Evolutionary conservation across 2,888 invertebrate genomes (phyloP).

Genomic region (Lasioglossum leucozonium): DNA sequence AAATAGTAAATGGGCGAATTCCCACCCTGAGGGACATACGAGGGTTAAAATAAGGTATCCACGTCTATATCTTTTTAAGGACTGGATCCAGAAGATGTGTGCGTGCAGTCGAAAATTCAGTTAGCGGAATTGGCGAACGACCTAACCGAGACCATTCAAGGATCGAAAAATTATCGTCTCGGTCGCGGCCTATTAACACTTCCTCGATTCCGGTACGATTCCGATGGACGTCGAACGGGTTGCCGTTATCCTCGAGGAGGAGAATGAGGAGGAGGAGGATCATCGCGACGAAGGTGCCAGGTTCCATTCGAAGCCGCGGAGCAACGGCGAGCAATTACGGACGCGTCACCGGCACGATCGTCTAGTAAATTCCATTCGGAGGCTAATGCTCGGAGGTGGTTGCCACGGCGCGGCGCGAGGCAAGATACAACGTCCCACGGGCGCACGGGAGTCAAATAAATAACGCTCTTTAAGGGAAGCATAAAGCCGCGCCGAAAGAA

Average conservation of each 20-base stretch:
- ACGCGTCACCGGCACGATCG: slow-evolving; percentile 23
- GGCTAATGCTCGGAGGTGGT: background rate
- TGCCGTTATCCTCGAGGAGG: background rate
- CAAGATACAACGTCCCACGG: background rate
- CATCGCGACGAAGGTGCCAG: background rate
- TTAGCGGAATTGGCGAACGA: background rate
- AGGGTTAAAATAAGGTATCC: too few species aligned
- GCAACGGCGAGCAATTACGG: slow-evolving; percentile 5
- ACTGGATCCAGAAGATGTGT: background rate
- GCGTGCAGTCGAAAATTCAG: background rate
- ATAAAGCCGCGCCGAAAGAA: slow-evolving; percentile 52
- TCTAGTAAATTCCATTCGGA: slow-evolving; percentile 33
- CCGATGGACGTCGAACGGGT: background rate
- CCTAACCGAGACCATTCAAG: background rate
- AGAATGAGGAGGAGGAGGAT: background rate
- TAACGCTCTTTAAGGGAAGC: slow-evolving; percentile 47
- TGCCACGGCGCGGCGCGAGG: background rate
- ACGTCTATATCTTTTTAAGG: too few species aligned
- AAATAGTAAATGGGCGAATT: too few species aligned
- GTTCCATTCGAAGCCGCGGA: background rate
- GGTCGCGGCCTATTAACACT: background rate
- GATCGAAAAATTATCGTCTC: background rate
- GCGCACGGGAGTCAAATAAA: slow-evolving; percentile 10
- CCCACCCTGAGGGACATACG: too few species aligned
- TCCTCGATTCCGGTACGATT: background rate